A percentile compares a stretch with the other conserved stretches of the same genome.
phyloP scores from a whole-genome alignment of 2,113 vertebrate genomes.

The Poeciliopsis occidentalis region DNA sequence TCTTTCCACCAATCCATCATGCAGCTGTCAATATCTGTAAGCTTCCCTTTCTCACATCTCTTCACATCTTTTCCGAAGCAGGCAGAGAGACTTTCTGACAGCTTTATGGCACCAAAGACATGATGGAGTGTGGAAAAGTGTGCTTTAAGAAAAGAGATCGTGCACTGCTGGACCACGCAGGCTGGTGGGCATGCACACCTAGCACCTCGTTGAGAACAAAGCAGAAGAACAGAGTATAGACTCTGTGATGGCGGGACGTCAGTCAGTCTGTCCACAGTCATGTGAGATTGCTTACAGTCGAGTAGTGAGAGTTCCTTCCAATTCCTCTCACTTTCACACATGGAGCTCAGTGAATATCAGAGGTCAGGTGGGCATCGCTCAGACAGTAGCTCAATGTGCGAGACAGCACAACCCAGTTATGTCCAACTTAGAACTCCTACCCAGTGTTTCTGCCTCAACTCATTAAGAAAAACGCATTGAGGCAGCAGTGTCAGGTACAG shows the following conservation, averaged over 20 bases:
- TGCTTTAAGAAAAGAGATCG: slow-evolving; percentile 17
- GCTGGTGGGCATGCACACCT: slow-evolving; percentile 13
- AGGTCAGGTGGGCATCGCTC: not conserved
- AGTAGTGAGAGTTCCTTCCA: not conserved
- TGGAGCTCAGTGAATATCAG: not conserved
- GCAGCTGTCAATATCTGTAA: not conserved
- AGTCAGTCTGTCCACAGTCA: slow-evolving; percentile 47
- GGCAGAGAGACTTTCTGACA: slow-evolving; percentile 32
- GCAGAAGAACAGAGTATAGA: slow-evolving; percentile 6
- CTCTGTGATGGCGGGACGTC: slow-evolving; percentile 6
- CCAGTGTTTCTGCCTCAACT: not conserved
- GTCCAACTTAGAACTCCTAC: slow-evolving; percentile 27
- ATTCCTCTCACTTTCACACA: not conserved
- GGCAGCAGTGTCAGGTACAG: slow-evolving; percentile 8
- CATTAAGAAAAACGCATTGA: not conserved
- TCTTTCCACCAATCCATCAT: not conserved
- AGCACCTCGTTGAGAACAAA: slow-evolving; percentile 50
- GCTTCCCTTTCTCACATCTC: slow-evolving; percentile 14
- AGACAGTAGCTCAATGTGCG: slow-evolving; percentile 9
- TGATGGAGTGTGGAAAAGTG: slow-evolving; percentile 44
- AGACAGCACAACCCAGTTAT: slow-evolving; percentile 33
- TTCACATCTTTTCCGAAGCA: slow-evolving; percentile 17
- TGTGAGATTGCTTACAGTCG: slow-evolving; percentile 28
- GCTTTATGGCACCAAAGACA: slow-evolving; percentile 35
- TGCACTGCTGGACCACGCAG: slow-evolving; percentile 3